A percentile compares a stretch with the other conserved stretches of the same genome.
Conservation (phyloP, 1,140 invertebrate species). For the Trichonephila inaurata region DNA sequence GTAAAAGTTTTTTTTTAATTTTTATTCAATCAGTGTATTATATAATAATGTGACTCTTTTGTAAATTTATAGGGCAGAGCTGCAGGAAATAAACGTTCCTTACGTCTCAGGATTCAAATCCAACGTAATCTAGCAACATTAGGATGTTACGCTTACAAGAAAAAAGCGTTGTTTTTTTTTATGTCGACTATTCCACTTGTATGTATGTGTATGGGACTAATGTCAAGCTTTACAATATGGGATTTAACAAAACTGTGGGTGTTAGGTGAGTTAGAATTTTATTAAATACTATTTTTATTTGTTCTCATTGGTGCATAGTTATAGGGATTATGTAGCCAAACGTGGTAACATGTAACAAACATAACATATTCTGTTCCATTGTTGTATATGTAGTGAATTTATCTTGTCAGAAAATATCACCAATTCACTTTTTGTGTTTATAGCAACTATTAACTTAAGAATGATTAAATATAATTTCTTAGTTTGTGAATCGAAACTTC, state of each 20-base stretch:
- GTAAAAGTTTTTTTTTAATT: too few species aligned
- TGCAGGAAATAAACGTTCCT: constrained; percentile 88
- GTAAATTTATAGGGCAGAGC: constrained; percentile 88
- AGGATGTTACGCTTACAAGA: constrained; percentile 92
- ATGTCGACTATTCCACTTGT: constrained; percentile 93
- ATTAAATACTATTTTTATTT: background rate
- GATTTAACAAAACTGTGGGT: constrained; percentile 96
- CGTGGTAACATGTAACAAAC: too few species aligned
- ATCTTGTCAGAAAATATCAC: too few species aligned
- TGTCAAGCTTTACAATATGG: constrained; percentile 93
- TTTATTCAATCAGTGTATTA: too few species aligned
- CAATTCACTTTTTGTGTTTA: too few species aligned
- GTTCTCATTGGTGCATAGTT: too few species aligned
- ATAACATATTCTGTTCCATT: too few species aligned
- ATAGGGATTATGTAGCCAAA: too few species aligned
- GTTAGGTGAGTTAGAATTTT: constrained; percentile 86
- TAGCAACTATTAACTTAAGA: too few species aligned
- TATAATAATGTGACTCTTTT: constrained; percentile 66
- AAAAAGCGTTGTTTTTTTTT: constrained; percentile 96
- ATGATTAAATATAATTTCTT: too few species aligned
- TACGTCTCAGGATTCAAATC: constrained; percentile 90
- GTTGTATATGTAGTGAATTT: too few species aligned
- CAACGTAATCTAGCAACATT: constrained; percentile 92
- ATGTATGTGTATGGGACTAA: constrained; percentile 95
- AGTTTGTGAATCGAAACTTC: too few species aligned